Evolutionary conservation across 2,888 invertebrate genomes (phyloP), one percentile per base, ranked within the genome.

Genomic region (Tachina lurida): DNA sequence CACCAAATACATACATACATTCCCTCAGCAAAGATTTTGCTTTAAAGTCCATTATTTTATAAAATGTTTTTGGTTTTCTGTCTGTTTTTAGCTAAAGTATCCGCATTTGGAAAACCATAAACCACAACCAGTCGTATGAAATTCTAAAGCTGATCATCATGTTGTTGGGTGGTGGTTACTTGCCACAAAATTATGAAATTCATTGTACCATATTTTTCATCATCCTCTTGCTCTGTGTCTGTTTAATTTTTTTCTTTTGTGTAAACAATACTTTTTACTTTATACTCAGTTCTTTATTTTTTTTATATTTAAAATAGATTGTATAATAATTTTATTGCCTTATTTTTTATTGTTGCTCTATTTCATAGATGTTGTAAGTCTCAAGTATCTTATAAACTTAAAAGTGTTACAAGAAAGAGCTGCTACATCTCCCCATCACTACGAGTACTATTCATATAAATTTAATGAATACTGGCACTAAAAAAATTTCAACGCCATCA

Each of bases 111-210:
- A 47, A 75, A 84, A 84, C 60, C 62, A 73, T 65, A 77, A 71
- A 77, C 77, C 83, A 47, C 83, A 78, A 56, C 52, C 12, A 73
- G 71, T 31, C 45, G n/a, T 56, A 74, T 74, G 67, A 54, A 68
- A 31, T 74, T 54, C 52, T 49, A 17, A 71, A 54, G 49, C 45
- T 7, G 58, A 54, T 45, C 3, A 68, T 19, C 15, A 22, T 78
- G 52, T 43, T 70, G 63, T 45, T 83, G 76, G 47, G 15, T 73
- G 74, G 13, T 74, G 73, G 75, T 70, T 77, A 58, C 19, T 73
- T 76, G 79, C 79, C 78, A 79, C 84, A 84, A 71, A 80, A 80
- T 86, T 84, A 86, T 84, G 86, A 84, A 83, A 86, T 79, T 77
- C 22, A 78, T 41, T 79, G 68, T 56, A 62, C 47, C 54, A 58